phyloP scores from a whole-genome alignment of 2,797 vertebrate genomes.

The Anabas testudineus region DNA sequence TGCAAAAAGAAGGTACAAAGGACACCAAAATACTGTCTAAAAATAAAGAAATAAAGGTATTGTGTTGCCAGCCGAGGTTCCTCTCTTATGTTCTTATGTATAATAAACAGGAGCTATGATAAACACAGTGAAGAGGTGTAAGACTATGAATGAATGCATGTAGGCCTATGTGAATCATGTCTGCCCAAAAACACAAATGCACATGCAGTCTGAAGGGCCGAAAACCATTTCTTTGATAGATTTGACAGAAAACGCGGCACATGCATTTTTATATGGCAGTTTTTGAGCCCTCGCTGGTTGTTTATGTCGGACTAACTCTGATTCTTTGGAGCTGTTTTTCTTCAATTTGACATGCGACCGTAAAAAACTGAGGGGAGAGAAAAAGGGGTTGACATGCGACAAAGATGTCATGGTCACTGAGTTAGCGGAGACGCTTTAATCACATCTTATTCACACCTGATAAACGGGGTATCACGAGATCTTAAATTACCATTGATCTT shows the following conservation, averaged over 20 bases:
- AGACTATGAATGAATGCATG: slow-evolving; percentile 13
- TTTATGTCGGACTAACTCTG: slow-evolving; percentile 12
- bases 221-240: background rate
- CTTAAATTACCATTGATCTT: slow-evolving; percentile 77
- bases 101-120: slow-evolving; percentile 4
- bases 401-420: slow-evolving; percentile 74
- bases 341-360: slow-evolving; percentile 46
- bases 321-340: slow-evolving; percentile 24
- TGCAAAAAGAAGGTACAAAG: too few species aligned
- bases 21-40: background rate
- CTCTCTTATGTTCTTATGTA: background rate
- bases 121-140: slow-evolving; percentile 16
- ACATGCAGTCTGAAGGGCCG: background rate
- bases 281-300: background rate
- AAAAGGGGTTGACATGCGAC: slow-evolving; percentile 42
- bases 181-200: slow-evolving; percentile 36
- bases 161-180: slow-evolving; percentile 21
- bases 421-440: slow-evolving; percentile 67
- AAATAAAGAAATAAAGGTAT: background rate
- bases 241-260: background rate
- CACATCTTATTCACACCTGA: slow-evolving; percentile 72
- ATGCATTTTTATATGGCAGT: background rate
- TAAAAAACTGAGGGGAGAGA: slow-evolving; percentile 23
- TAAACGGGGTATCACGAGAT: slow-evolving; percentile 67
- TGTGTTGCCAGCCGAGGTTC: background rate